Conservation (phyloP, 1,140 invertebrate genomes). For the Drosophila simulans region DNA sequence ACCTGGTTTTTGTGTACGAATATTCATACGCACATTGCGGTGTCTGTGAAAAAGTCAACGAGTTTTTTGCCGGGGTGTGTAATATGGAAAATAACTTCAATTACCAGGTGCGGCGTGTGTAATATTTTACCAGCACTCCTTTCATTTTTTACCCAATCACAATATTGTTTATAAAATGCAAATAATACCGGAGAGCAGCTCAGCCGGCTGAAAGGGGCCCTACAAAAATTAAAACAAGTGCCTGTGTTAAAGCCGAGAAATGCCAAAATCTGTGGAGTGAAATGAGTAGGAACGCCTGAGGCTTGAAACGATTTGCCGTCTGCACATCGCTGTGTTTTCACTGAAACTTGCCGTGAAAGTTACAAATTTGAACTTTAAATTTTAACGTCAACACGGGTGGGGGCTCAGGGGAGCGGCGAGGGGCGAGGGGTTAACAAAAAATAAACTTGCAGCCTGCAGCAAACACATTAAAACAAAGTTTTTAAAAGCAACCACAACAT, state of each 20-base stretch:
- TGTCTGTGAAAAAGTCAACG: slow-evolving; percentile 49
- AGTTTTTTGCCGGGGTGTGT: slow-evolving; percentile 61
- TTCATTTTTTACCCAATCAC: slow-evolving; percentile 3
- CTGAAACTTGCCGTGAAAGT: slow-evolving; percentile 39
- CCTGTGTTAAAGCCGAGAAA: neutral
- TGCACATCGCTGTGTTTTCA: slow-evolving; percentile 27
- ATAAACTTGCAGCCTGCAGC: slow-evolving; percentile 50
- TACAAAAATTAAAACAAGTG: slow-evolving; percentile 3
- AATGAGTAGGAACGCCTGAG: neutral
- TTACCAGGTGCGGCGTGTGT: slow-evolving; percentile 36
- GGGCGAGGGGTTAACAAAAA: slow-evolving; percentile 20
- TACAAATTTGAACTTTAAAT: slow-evolving; percentile 61
- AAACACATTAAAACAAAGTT: slow-evolving; percentile 75
- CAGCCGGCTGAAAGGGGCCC: neutral
- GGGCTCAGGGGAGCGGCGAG: neutral
- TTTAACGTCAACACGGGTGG: slow-evolving; percentile 48
- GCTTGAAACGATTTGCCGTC: slow-evolving; percentile 18
- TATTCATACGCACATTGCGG: slow-evolving; percentile 3
- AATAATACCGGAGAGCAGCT: slow-evolving; percentile 12
- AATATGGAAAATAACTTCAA: slow-evolving; percentile 73
- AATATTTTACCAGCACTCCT: slow-evolving; percentile 35
- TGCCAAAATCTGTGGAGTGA: neutral
- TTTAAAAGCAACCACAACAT: slow-evolving; percentile 74
- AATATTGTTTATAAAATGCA: slow-evolving; percentile 10
- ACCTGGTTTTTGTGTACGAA: slow-evolving; percentile 32